Evolutionary conservation across 2,888 invertebrate genomes (phyloP), one percentile per base, ranked within the genome.

Genomic region (Andrena chrysosceles): DNA sequence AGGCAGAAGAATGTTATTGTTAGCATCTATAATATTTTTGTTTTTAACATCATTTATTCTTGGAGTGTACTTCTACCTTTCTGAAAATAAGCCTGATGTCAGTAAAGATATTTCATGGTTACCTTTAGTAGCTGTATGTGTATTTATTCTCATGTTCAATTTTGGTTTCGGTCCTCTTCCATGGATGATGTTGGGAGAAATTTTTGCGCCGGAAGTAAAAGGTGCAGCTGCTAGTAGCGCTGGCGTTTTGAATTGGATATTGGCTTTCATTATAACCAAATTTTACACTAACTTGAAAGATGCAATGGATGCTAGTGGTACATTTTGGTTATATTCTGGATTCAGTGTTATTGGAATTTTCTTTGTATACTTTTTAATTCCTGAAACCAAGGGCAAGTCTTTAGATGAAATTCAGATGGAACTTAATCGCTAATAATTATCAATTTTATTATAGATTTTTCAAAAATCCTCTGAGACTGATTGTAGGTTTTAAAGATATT

Each of bases 101-200:
- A 90, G 92, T 0, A 5, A 4, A 1, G 91, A 94, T 20, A 94
- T 97, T 7, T 95, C 95, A 0, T 98, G 97, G 96, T 92, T 98
- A 76, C 98, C 98, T 0, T 94, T 98, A 5, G 89, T 96, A 1
- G 96, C 97, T 33, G 93, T 98, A 26, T 97, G 97, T 62, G 84
- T 97, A 1, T 98, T 97, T 93, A 96, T 98, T 26, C 94, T 97
- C 26, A 96, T 97, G 60, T 98, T 98, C 94, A 97, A 97, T 0
- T 91, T 98, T 52, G 98, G 98, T 66, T 97, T 96, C 89, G 98
- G 98, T 0, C 98, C 98, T 0, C 97, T 98, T 63, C 98, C 98
- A 0, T 97, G 97, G 97, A 95, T 98, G 95, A 97, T 97, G 95
- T 95, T 97, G 93, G 96, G 98, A 2, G 98, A 98, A 93, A 94